phyloP scores from a whole-genome alignment of 1,140 invertebrate species.

The Adoxophyes honmai region DNA sequence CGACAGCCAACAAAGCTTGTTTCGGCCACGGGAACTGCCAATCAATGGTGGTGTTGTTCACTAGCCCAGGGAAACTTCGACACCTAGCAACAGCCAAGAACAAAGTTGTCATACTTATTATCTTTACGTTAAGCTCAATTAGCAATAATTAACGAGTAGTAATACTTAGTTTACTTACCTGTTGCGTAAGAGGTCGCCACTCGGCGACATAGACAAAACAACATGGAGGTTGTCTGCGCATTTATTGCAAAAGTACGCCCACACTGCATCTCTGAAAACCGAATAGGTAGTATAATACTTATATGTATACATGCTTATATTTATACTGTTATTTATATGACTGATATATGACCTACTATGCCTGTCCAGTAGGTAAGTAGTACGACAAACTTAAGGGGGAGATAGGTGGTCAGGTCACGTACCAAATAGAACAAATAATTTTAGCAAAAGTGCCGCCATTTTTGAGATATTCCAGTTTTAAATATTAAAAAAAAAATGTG shows the following conservation, averaged over 20 bases:
- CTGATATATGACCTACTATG: too few relatives aligned
- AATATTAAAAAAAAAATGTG: too few relatives aligned
- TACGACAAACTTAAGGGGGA: too few relatives aligned
- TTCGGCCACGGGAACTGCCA: slow-evolving; percentile 96
- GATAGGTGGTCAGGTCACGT: too few relatives aligned
- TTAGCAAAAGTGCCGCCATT: too few relatives aligned
- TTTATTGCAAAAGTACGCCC: slow-evolving; percentile 89
- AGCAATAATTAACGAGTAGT: too few relatives aligned
- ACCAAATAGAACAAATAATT: too few relatives aligned
- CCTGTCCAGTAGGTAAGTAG: too few relatives aligned
- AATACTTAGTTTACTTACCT: slow-evolving; percentile 40
- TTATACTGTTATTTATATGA: too few relatives aligned
- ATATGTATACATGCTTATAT: not conserved
- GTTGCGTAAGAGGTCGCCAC: slow-evolving; percentile 87
- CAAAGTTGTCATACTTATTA: too few relatives aligned
- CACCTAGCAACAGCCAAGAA: slow-evolving; percentile 74
- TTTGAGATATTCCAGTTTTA: too few relatives aligned
- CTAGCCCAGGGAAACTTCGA: slow-evolving; percentile 92
- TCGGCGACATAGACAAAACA: slow-evolving; percentile 92
- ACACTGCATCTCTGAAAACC: slow-evolving; percentile 83
- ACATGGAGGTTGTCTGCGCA: slow-evolving; percentile 91
- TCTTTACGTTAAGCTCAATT: too few relatives aligned
- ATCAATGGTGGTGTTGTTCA: slow-evolving; percentile 95
- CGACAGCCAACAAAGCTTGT: slow-evolving; percentile 91
- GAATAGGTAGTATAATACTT: not conserved